A percentile compares a stretch with the other conserved stretches of the same genome.
Evolutionary conservation across 1,140 invertebrate genomes (phyloP).

Genomic region (Antheraea mylitta): DNA sequence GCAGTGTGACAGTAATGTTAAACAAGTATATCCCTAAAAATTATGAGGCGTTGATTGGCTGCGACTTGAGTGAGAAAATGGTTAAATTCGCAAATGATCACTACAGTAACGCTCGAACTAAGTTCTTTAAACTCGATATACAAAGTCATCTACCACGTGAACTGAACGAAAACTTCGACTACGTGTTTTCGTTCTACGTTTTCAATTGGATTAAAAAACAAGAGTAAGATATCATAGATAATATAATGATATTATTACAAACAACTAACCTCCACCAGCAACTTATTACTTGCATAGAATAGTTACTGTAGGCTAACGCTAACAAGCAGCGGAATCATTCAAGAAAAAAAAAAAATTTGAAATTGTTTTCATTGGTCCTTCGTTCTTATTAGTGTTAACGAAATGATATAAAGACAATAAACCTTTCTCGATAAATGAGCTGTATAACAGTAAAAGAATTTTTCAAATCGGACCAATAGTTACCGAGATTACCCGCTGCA

Average conservation of each 20-base stretch:
- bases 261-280: too few relatives aligned
- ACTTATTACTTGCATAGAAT: too few relatives aligned
- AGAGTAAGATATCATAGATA: slow-evolving; percentile 3
- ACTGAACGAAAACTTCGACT: neutral
- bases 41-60: slow-evolving; percentile 4
- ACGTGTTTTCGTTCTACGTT: slow-evolving; percentile 4
- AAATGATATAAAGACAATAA: too few relatives aligned
- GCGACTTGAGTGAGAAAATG: slow-evolving; percentile 2
- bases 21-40: neutral
- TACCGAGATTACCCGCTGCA: too few relatives aligned
- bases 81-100: slow-evolving; percentile 1
- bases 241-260: neutral
- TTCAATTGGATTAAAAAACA: slow-evolving; percentile 10
- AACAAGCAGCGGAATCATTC: too few relatives aligned
- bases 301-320: too few relatives aligned
- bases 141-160: neutral
- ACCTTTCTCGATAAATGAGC: too few relatives aligned
- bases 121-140: neutral
- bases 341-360: too few relatives aligned
- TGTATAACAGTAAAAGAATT: too few relatives aligned
- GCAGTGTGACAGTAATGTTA: neutral
- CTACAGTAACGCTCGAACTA: neutral
- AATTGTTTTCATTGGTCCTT: too few relatives aligned
- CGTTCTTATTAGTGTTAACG: too few relatives aligned
- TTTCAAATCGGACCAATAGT: too few relatives aligned